Evolutionary conservation across 1,140 invertebrate genomes (phyloP).

Genomic region (Nasonia giraulti): DNA sequence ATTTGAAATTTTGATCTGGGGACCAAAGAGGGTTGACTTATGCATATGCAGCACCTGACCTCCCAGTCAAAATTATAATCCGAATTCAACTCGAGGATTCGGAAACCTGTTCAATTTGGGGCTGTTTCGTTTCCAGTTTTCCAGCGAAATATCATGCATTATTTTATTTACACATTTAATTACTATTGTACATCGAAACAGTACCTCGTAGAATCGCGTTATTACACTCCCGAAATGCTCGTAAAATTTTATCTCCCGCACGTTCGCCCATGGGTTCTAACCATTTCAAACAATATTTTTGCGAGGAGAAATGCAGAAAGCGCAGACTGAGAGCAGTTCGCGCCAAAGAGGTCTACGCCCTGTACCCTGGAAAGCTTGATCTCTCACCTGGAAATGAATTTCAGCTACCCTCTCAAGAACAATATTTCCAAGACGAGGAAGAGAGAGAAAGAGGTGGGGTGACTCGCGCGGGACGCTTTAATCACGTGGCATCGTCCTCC

Average conservation of each 20-base stretch:
- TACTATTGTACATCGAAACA: background rate
- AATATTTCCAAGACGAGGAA: slow-evolving; percentile 15
- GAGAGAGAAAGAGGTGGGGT: background rate
- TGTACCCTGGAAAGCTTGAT: background rate
- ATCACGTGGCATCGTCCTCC: background rate
- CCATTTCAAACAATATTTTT: background rate
- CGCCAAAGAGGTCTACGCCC: background rate
- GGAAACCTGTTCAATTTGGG: too few relatives aligned
- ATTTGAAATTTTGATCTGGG: slow-evolving; percentile 13
- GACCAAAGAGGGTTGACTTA: background rate
- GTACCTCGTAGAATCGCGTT: background rate
- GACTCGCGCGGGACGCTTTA: background rate
- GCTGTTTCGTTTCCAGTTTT: too few relatives aligned
- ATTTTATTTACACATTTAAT: too few relatives aligned
- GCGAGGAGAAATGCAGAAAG: background rate
- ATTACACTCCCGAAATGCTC: background rate
- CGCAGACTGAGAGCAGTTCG: background rate
- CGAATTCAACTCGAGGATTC: too few relatives aligned
- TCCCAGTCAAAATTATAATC: background rate
- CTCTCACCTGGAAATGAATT: slow-evolving; percentile 24
- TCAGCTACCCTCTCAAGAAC: background rate
- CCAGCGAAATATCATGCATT: too few relatives aligned
- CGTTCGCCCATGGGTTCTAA: background rate
- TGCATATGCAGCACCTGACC: background rate
- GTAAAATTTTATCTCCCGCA: background rate